Evolutionary conservation across 2,888 invertebrate genomes (phyloP), one percentile per base, ranked within the genome.

Genomic region (Saturnia japonica): DNA sequence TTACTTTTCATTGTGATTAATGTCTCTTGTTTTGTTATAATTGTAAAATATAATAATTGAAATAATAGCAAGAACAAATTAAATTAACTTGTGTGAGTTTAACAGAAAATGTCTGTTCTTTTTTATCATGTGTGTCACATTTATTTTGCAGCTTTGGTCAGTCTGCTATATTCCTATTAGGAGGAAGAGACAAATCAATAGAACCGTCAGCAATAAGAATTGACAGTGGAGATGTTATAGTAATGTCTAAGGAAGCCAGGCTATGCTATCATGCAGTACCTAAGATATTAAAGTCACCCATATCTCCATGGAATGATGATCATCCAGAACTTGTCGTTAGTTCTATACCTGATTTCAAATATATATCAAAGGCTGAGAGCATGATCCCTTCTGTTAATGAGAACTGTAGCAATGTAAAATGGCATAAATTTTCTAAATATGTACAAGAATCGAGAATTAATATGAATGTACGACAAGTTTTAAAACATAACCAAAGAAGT

Each of bases 181-280:
- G 99, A 28, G 98, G 99, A 0, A 86, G 86, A 77, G 95, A 95
- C 0, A 96, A 96, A 79, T 95, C 96, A 51, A 95, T 95, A 68
- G 91, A 95, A 81, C 96, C 97, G 3, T 91, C 95, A 25, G 95
- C 97, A 0, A 82, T 99, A 69, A 95, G 96, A 80, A 90, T 99
- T 2, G 94, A 96, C 72, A 98, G 98, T 89, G 99, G 99, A 0
- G 99, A 99, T 89, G 95, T 99, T 70, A 91, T 98, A 47, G 91
- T 99, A 0, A 99, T 99, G 99, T 96, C 97, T 3, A 96, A 96
- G 73, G 95, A 95, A 78, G 96, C 98, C 1, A 95, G 99, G 70
- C 93, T 98, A 1, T 96, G 97, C 77, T 99, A 98, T 88, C 99
- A 99, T 89, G 99, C 98, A 4, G 97, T 99, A 0, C 99, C 99